phyloP scores from a whole-genome alignment of 2,888 invertebrate species.

The Parochlus steinenii region DNA sequence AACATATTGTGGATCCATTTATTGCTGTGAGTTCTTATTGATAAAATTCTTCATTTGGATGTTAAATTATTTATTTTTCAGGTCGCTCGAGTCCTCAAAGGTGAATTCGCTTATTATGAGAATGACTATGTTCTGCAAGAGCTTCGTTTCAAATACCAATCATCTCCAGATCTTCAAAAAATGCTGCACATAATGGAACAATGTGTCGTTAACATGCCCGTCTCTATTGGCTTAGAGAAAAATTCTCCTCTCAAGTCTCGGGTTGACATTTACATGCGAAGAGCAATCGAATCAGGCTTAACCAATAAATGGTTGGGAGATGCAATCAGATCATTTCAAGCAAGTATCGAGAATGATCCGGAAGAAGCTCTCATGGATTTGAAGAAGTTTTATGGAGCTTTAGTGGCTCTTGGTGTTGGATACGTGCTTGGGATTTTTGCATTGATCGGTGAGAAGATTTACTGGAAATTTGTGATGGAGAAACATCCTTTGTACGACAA shows the following conservation, averaged over 20 bases:
- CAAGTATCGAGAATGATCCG: slow-evolving; percentile 39
- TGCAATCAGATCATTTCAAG: slow-evolving; percentile 40
- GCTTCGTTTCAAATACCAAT: slow-evolving; percentile 38
- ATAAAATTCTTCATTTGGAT: neutral
- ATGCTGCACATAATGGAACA: slow-evolving; percentile 63
- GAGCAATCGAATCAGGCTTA: slow-evolving; percentile 57
- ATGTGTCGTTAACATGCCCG: slow-evolving; percentile 64
- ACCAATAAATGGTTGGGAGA: slow-evolving; percentile 66
- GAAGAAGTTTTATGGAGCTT: slow-evolving; percentile 59
- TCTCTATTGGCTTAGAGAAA: slow-evolving; percentile 65
- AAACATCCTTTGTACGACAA: slow-evolving; percentile 55
- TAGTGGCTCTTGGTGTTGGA: slow-evolving; percentile 54
- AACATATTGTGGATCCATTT: slow-evolving; percentile 41
- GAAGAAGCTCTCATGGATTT: slow-evolving; percentile 63
- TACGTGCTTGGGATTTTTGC: slow-evolving; percentile 40
- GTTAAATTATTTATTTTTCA: slow-evolving; percentile 15
- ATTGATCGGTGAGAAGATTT: slow-evolving; percentile 42
- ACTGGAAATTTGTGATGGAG: slow-evolving; percentile 49
- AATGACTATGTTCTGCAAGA: slow-evolving; percentile 54
- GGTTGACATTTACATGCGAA: slow-evolving; percentile 47
- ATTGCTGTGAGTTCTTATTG: slow-evolving; percentile 33
- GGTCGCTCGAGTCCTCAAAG: slow-evolving; percentile 44
- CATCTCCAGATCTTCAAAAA: slow-evolving; percentile 20
- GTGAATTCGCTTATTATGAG: slow-evolving; percentile 64
- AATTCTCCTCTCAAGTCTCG: slow-evolving; percentile 60